Conservation (phyloP, 2,888 invertebrate species). For the Diadegma fenestrale region DNA sequence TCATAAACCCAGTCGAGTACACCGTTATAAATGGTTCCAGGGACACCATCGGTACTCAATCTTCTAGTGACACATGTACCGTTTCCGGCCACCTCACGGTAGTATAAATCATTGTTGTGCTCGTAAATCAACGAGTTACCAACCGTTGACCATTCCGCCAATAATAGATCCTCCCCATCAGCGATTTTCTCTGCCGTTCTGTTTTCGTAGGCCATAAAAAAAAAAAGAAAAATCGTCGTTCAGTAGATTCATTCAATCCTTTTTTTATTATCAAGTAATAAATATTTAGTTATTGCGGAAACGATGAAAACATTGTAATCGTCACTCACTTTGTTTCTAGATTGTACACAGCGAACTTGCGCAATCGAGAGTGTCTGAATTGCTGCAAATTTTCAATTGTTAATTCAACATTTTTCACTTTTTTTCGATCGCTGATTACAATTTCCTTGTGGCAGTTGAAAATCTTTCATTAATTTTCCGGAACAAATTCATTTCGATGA, state of each 20-base stretch:
- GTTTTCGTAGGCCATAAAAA: constrained; percentile 44
- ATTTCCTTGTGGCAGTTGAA: not conserved
- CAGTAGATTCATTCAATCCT: not conserved
- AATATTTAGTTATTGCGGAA: not conserved
- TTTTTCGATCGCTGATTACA: not conserved
- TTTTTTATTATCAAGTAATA: not conserved
- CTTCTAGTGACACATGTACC: constrained; percentile 78
- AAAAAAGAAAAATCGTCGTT: not conserved
- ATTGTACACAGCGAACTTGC: constrained; percentile 88
- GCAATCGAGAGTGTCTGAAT: constrained; percentile 89
- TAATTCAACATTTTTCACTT: not conserved
- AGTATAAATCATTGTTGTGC: constrained; percentile 89
- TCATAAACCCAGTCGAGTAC: constrained; percentile 97
- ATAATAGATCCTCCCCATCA: constrained; percentile 86
- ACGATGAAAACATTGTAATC: constrained; percentile 62
- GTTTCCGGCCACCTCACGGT: constrained; percentile 80
- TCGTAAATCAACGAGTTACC: constrained; percentile 88
- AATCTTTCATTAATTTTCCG: not conserved
- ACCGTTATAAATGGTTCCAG: constrained; percentile 91
- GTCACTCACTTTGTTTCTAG: constrained; percentile 86
- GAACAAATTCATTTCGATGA: not conserved
- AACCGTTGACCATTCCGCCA: constrained; percentile 87
- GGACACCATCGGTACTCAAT: constrained; percentile 88
- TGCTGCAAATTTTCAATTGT: constrained; percentile 84
- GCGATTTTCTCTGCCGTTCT: constrained; percentile 86